These are phyloP conservation scores for Heliconius cydno DNA, from an alignment of 2,888 invertebrate genomes.

Conservation along the genomic window DNA sequence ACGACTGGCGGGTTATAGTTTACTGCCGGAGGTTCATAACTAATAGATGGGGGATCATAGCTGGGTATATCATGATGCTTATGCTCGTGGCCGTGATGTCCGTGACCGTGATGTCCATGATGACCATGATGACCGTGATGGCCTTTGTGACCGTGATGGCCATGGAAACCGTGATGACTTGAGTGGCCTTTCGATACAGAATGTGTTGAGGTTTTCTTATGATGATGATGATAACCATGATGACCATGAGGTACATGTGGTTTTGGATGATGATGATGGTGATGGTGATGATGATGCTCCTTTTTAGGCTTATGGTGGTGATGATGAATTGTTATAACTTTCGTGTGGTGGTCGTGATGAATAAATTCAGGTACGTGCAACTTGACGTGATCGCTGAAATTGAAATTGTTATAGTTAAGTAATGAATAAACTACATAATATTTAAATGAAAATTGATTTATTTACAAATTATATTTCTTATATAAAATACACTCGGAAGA, in stretches of 20 bases:
- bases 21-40: constrained; percentile 56
- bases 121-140: constrained; percentile 52
- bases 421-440: not conserved
- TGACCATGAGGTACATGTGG: constrained; percentile 64
- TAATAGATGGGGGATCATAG: constrained; percentile 54
- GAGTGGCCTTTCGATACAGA: constrained; percentile 58
- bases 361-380: constrained; percentile 84
- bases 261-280: constrained; percentile 78
- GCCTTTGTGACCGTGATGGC: constrained; percentile 49
- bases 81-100: constrained; percentile 57
- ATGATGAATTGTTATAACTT: constrained; percentile 83
- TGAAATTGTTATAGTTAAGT: constrained; percentile 50
- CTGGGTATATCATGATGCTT: constrained; percentile 59
- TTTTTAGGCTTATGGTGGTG: constrained; percentile 79
- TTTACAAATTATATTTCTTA: not conserved
- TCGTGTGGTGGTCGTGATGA: constrained; percentile 84
- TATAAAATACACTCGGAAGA: not conserved
- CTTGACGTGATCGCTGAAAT: constrained; percentile 83
- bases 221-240: constrained; percentile 67
- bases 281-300: constrained; percentile 74
- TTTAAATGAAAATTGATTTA: not conserved
- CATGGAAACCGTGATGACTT: constrained; percentile 52
- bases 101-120: constrained; percentile 58
- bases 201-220: constrained; percentile 66
- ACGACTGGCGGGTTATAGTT: constrained; percentile 56